Evolutionary conservation across 1,140 invertebrate genomes (phyloP), one percentile per base, ranked within the genome.

Genomic region (Hesperophylax magnus): DNA sequence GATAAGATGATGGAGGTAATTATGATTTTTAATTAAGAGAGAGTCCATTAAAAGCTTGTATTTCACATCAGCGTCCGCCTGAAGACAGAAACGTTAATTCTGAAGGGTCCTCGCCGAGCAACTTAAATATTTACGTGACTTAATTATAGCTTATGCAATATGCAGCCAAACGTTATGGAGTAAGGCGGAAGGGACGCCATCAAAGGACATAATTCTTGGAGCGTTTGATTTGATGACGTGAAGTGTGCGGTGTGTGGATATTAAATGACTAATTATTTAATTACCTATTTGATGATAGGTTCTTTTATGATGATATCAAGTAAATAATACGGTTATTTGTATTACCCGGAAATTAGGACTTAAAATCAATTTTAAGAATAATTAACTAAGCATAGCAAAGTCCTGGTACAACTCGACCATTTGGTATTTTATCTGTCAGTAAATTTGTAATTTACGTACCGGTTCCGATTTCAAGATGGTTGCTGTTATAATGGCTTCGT

Each of bases 91-190:
- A 75, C 53, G 54, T 75, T 75, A 54, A 75, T 58, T 56, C 56
- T 58, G 34, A 69, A 53, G 65, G 65, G 77, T 47, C 31, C 65
- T 71, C 24, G 52, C 24, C 52, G 27, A 54, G 82, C 31, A 84
- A 84, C 82, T 84, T 80, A 84, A 84, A 84, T 84, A 84, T 84
- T 84, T 81, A 81, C 82, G 80, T 81, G 80, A 84, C 82, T 84
- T 84, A 84, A 84, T 84, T 84, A 84, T 78, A 69, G 77, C 53
- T 84, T 76, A 84, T 84, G 82, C 80, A 84, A 80, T 84, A 78
- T 81, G 77, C 80, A 84, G 75, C 76, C 34, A 78, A 52, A 56
- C 56, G 52, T 39, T 71, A 77, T 60, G 27, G 61, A 39, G 20
- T 58, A 69, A 71, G 34, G 22, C n/a, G 39, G 39, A 79, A 52